Conservation (phyloP, 2,113 vertebrate species). For the Scomber scombrus region DNA sequence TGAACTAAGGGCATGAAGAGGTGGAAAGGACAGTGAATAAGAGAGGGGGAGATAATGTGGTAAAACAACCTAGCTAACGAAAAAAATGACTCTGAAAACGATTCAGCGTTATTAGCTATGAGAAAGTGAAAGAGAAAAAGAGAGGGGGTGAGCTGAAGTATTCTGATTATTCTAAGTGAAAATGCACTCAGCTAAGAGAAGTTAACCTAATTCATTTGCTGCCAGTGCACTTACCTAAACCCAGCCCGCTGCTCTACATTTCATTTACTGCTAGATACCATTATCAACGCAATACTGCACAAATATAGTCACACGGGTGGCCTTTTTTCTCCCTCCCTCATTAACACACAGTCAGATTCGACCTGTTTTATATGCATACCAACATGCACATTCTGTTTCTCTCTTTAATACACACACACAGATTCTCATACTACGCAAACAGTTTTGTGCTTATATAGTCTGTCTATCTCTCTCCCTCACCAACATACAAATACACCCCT, state of each 20-base stretch:
- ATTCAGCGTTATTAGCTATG: slow-evolving; percentile 1
- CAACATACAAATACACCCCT: not conserved
- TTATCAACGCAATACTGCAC: slow-evolving; percentile 80
- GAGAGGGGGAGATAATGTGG: not conserved
- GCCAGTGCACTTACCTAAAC: slow-evolving; percentile 74
- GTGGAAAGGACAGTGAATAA: not conserved
- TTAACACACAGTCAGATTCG: slow-evolving; percentile 10
- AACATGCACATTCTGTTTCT: not conserved
- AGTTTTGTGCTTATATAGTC: not conserved
- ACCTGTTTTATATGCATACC: not conserved
- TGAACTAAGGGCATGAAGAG: slow-evolving; percentile 7
- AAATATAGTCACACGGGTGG: slow-evolving; percentile 17
- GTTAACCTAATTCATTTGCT: slow-evolving; percentile 79
- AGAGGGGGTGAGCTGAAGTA: slow-evolving; percentile 17
- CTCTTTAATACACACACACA: not conserved
- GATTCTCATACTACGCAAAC: not conserved
- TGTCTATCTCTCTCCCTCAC: not conserved
- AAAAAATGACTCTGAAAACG: not conserved
- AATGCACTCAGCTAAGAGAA: slow-evolving; percentile 68
- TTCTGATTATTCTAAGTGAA: slow-evolving; percentile 60
- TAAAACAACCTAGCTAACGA: slow-evolving; percentile 4
- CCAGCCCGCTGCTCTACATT: slow-evolving; percentile 75
- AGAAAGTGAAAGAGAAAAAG: not conserved
- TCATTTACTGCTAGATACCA: slow-evolving; percentile 75
- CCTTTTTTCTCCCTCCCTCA: slow-evolving; percentile 1